Evolutionary conservation across 2,888 invertebrate species (phyloP).

Genomic region (Agrilus mali): DNA sequence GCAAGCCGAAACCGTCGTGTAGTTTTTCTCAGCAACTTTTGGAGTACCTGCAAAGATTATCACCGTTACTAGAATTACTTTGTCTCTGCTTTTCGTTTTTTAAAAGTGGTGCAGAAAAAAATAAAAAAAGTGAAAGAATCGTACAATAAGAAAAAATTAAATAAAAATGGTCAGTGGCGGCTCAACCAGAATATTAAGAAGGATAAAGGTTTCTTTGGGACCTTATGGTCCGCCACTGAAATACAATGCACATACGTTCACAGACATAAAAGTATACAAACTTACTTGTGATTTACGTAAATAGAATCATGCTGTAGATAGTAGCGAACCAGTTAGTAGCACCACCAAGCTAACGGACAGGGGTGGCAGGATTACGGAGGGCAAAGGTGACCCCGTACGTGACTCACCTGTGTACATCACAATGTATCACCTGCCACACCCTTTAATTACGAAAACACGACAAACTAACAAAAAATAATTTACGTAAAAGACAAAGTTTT

Average conservation of each 20-base stretch:
- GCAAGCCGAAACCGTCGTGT: slow-evolving; percentile 26
- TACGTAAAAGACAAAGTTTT: too few relatives aligned
- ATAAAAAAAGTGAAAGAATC: not conserved
- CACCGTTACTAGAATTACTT: too few relatives aligned
- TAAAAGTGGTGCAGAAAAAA: too few relatives aligned
- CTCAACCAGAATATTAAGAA: too few relatives aligned
- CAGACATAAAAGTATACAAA: slow-evolving; percentile 13
- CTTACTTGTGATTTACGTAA: slow-evolving; percentile 16
- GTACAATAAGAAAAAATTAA: too few relatives aligned
- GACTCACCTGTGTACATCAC: slow-evolving; percentile 24
- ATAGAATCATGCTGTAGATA: slow-evolving; percentile 24
- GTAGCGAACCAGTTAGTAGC: slow-evolving; percentile 28
- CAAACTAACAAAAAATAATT: too few relatives aligned
- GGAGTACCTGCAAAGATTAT: slow-evolving; percentile 27
- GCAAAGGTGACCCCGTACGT: slow-evolving; percentile 16
- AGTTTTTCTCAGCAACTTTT: slow-evolving; percentile 27
- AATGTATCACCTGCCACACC: slow-evolving; percentile 5
- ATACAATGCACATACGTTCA: slow-evolving; percentile 4
- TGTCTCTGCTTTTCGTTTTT: too few relatives aligned
- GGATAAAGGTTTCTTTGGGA: too few relatives aligned
- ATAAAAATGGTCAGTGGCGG: too few relatives aligned
- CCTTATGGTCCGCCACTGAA: slow-evolving; percentile 1
- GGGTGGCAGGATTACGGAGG: slow-evolving; percentile 25
- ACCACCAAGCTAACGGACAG: slow-evolving; percentile 26
- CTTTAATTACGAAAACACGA: too few relatives aligned